Conservation (phyloP, 2,113 vertebrate species). For the Campylorhamphus procurvoides region DNA sequence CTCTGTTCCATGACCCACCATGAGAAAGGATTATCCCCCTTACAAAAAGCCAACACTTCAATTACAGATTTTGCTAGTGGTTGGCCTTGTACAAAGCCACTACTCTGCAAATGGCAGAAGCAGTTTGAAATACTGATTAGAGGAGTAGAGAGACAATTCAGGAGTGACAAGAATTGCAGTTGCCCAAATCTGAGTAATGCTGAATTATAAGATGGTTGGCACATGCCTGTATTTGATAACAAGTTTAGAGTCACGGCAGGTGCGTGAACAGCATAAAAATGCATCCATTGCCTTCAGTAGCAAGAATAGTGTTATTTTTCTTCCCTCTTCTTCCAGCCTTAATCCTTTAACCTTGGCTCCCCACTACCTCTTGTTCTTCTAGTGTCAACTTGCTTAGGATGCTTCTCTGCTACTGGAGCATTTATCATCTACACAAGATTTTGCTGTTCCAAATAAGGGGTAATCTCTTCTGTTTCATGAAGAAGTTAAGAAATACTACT, state of each 20-base stretch:
- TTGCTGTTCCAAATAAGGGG: neutral
- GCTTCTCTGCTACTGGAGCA: neutral
- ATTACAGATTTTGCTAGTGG: neutral
- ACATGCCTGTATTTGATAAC: neutral
- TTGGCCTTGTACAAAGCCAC: neutral
- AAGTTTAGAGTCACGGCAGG: neutral
- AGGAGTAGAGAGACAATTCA: neutral
- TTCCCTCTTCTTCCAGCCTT: neutral
- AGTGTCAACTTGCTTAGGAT: neutral
- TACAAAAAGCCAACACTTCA: neutral
- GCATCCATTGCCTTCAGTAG: neutral
- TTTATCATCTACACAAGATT: neutral
- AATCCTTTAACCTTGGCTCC: neutral
- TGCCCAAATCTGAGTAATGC: neutral
- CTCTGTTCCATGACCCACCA: neutral
- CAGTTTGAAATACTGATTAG: neutral
- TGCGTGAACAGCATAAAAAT: neutral
- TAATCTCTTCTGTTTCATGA: neutral
- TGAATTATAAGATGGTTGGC: neutral
- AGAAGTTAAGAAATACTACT: neutral
- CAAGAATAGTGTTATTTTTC: neutral
- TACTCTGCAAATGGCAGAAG: neutral
- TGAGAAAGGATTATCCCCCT: no score
- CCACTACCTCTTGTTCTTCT: neutral
- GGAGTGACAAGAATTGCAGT: neutral